Percentiles rank a stretch among this genome's conserved stretches.
These are phyloP conservation scores for Schrankia costaestrigalis DNA, from an alignment of 2,888 invertebrate species.

Conservation along the genomic window DNA sequence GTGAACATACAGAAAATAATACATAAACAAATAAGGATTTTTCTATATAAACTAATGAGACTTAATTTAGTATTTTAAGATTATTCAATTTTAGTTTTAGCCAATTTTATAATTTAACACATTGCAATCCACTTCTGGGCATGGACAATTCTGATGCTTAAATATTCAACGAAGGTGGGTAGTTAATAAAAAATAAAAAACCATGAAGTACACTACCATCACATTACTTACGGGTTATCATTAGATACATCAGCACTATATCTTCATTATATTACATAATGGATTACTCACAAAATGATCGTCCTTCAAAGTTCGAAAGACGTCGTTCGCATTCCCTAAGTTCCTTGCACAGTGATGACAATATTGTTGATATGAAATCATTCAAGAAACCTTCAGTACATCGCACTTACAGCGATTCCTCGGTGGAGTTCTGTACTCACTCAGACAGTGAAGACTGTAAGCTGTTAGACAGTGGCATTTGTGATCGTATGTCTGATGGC, in stretches of 20 bases:
- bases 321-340: slow-evolving; percentile 14
- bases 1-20: too few species aligned
- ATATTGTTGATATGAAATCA: slow-evolving; percentile 4
- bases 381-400: slow-evolving; percentile 10
- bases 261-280: slow-evolving; percentile 4
- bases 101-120: too few species aligned
- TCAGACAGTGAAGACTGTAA: slow-evolving; percentile 32
- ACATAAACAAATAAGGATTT: too few species aligned
- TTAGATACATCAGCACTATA: background rate
- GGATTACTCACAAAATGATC: slow-evolving; percentile 8
- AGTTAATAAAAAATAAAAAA: too few species aligned
- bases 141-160: too few species aligned
- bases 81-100: too few species aligned
- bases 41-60: too few species aligned
- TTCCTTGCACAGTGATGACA: slow-evolving; percentile 18
- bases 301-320: background rate
- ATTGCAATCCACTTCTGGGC: too few species aligned
- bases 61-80: too few species aligned
- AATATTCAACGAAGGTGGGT: too few species aligned
- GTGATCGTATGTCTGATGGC: slow-evolving; percentile 28
- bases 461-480: slow-evolving; percentile 35
- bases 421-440: slow-evolving; percentile 32
- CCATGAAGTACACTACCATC: too few species aligned
- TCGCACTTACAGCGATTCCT: slow-evolving; percentile 37
- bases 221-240: too few species aligned